Conservation (phyloP, 2,888 invertebrate genomes). For the Ditula angustiorana region DNA sequence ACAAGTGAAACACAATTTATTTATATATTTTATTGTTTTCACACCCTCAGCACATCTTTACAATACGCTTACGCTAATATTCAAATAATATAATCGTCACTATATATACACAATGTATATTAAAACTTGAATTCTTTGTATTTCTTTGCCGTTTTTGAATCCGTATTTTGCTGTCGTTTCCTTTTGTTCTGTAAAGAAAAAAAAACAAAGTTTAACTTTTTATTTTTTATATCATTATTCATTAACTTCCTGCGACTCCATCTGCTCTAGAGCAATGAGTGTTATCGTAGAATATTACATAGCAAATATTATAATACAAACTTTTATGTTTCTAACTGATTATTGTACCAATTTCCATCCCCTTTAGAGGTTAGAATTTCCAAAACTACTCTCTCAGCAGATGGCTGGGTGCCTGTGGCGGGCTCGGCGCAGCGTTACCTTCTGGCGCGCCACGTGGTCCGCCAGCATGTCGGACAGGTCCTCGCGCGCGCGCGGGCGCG, state of each 20-base stretch:
- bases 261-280: no score
- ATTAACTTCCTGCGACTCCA: no score
- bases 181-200: constrained; percentile 92
- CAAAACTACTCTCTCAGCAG: no score
- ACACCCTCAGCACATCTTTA: constrained; percentile 1
- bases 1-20: no score
- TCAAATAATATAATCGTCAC: constrained; percentile 40
- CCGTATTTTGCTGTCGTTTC: constrained; percentile 95
- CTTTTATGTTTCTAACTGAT: no score
- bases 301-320: no score
- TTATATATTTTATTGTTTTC: constrained; percentile 22
- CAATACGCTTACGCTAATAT: constrained; percentile 31
- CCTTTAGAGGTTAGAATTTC: no score
- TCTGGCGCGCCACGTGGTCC: constrained; percentile 98
- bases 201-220: constrained; percentile 32
- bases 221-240: no score
- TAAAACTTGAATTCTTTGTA: constrained; percentile 99
- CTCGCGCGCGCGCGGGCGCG: constrained; percentile 95
- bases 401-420: no score
- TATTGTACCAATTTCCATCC: no score
- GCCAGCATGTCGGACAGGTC: constrained; percentile 99
- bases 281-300: no score
- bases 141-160: constrained; percentile 96
- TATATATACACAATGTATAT: constrained; percentile 48
- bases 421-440: constrained; percentile 85